A percentile compares a stretch with the other conserved stretches of the same genome.
phyloP scores from a whole-genome alignment of 2,797 vertebrate species.

The Pitangus sulphuratus region DNA sequence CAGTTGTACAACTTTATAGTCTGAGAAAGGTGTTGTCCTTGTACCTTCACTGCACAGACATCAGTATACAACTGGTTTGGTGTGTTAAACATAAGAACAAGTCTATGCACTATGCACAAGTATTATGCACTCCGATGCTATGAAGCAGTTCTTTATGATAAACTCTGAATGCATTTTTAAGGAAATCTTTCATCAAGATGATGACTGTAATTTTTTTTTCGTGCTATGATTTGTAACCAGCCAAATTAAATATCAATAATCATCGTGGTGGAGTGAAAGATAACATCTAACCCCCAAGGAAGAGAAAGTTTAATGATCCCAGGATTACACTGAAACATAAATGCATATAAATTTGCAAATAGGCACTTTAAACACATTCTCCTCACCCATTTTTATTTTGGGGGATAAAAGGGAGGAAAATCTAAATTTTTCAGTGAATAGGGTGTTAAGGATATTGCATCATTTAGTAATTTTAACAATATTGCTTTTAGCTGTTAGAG shows the following conservation, averaged over 20 bases:
- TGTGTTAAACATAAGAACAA: neutral
- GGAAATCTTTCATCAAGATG: neutral
- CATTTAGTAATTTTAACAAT: slow-evolving; percentile 37
- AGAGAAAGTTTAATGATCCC: neutral
- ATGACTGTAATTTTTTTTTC: neutral
- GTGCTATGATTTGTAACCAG: neutral
- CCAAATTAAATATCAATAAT: neutral
- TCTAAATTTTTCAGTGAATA: neutral
- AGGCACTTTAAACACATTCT: neutral
- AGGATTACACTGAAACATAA: neutral
- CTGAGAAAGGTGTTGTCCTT: neutral
- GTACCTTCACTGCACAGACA: neutral
- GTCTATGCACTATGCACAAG: neutral
- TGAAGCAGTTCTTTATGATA: neutral
- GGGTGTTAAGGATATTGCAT: neutral
- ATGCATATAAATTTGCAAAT: neutral
- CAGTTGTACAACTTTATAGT: slow-evolving; percentile 6
- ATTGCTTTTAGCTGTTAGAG: slow-evolving; percentile 49
- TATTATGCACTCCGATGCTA: neutral
- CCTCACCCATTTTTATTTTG: neutral
- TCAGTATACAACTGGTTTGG: neutral
- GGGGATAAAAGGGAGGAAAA: neutral
- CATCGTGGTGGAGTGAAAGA: neutral
- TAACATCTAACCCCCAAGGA: neutral
- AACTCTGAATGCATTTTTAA: neutral